These are phyloP conservation scores for Parotocinclus haroldoi DNA, from an alignment of 2,797 vertebrate species.

Conservation along the genomic window DNA sequence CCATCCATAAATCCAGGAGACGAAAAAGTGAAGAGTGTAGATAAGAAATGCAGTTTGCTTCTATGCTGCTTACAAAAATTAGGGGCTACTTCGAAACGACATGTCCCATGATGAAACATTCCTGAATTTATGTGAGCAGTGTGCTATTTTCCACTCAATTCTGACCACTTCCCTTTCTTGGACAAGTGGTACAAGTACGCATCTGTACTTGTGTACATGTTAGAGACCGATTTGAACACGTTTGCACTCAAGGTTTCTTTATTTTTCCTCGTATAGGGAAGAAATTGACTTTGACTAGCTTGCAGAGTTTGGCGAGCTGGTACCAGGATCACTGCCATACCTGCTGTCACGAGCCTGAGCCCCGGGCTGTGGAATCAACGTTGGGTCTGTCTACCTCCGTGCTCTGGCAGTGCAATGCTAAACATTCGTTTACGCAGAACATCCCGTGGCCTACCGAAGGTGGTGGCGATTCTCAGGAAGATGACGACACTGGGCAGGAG, in stretches of 20 bases:
- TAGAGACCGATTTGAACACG: too few relatives aligned
- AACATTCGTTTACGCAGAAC: slow-evolving; percentile 86
- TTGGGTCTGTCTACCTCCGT: slow-evolving; percentile 76
- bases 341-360: slow-evolving; percentile 82
- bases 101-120: too few relatives aligned
- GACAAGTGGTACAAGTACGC: too few relatives aligned
- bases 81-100: too few relatives aligned
- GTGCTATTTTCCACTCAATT: too few relatives aligned
- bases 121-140: too few relatives aligned
- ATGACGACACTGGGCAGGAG: slow-evolving; percentile 46
- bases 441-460: slow-evolving; percentile 74
- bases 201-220: too few relatives aligned
- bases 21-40: too few relatives aligned
- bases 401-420: slow-evolving; percentile 82
- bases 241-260: not conserved
- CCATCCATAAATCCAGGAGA: too few relatives aligned
- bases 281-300: slow-evolving; percentile 73
- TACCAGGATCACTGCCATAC: slow-evolving; percentile 83
- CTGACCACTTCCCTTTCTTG: too few relatives aligned
- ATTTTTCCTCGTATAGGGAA: slow-evolving; percentile 55
- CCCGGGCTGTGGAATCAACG: slow-evolving; percentile 75
- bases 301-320: slow-evolving; percentile 83
- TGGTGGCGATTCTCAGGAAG: slow-evolving; percentile 76
- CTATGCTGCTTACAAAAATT: too few relatives aligned
- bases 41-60: too few relatives aligned